These are phyloP conservation scores for Sardinella longiceps DNA, from an alignment of 2,797 vertebrate genomes.

Conservation along the genomic window DNA sequence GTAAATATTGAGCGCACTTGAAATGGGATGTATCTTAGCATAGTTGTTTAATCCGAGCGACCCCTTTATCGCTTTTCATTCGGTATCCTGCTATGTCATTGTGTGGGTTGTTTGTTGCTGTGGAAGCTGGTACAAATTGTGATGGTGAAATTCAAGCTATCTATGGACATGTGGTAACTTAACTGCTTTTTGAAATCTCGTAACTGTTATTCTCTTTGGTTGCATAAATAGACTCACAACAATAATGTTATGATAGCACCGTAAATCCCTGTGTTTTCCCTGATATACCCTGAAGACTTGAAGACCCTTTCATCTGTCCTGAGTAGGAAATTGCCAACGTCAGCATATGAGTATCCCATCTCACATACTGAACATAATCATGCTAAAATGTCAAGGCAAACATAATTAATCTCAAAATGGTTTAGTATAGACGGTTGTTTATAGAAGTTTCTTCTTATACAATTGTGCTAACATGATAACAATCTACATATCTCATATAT, in stretches of 20 bases:
- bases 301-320: neutral
- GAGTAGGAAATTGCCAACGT: neutral
- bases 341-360: neutral
- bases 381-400: neutral
- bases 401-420: neutral
- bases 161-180: neutral
- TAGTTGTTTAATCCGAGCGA: neutral
- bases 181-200: neutral
- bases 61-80: constrained; percentile 14
- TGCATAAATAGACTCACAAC: neutral
- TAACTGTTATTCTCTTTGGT: neutral
- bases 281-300: neutral
- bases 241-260: neutral
- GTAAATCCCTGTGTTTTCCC: neutral
- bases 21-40: neutral
- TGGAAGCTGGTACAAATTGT: neutral
- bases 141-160: neutral
- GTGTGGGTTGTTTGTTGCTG: neutral
- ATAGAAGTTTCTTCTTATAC: too few species aligned
- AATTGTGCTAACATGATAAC: too few species aligned
- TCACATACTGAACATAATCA: neutral
- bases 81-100: constrained; percentile 15
- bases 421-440: too few species aligned
- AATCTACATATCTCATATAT: neutral
- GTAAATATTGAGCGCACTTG: neutral